phyloP scores from a whole-genome alignment of 2,797 vertebrate species.

The Pelobates cultripes region DNA sequence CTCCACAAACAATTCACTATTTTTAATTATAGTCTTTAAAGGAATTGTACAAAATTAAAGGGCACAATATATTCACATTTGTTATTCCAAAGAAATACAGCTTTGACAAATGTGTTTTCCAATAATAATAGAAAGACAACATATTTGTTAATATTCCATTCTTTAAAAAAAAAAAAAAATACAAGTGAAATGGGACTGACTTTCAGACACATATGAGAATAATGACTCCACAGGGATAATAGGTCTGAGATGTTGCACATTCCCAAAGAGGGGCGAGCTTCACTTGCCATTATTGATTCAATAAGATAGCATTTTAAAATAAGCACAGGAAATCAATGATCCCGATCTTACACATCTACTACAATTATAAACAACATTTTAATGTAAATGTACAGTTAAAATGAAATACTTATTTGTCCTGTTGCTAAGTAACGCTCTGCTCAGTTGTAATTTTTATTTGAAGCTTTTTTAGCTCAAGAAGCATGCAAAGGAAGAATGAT shows the following conservation, averaged over 20 bases:
- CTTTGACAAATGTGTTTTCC: neutral
- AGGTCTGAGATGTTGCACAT: conserved; percentile 17
- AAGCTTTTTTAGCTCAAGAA: conserved; percentile 1
- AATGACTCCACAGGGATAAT: conserved; percentile 14
- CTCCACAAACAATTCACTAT: neutral
- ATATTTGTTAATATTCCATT: conserved; percentile 4
- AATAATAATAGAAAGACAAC: neutral
- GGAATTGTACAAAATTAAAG: neutral
- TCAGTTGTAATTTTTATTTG: conserved; percentile 1
- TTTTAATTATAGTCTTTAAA: neutral
- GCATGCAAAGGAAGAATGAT: neutral
- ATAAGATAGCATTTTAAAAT: conserved; percentile 41
- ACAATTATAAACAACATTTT: conserved; percentile 48
- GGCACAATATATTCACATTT: neutral
- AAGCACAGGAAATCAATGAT: conserved; percentile 38
- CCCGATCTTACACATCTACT: conserved; percentile 33
- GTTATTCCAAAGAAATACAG: neutral
- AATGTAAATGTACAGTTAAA: conserved; percentile 42
- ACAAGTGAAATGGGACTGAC: neutral
- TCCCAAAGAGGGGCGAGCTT: conserved; percentile 17
- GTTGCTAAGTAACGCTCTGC: conserved; percentile 28
- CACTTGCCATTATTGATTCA: conserved; percentile 26
- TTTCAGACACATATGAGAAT: conserved; percentile 15
- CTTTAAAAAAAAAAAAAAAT: neutral
- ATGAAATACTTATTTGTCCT: conserved; percentile 45